Conservation (phyloP, 1,140 invertebrate genomes). For the Aphelenchoides fujianensis region DNA sequence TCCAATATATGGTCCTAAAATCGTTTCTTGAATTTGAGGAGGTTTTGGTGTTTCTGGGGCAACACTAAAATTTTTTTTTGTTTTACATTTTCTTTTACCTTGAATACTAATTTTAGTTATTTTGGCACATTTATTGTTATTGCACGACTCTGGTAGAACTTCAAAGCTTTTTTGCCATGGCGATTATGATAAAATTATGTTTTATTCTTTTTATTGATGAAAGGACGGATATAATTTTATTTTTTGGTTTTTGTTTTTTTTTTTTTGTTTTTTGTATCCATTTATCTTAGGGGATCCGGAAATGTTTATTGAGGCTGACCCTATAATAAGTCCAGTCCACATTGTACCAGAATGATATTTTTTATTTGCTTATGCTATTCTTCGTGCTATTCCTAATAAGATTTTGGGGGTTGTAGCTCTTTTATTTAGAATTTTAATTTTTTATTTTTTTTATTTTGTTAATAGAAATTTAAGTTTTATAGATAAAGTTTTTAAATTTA, state of each 20-base stretch:
- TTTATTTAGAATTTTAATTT: conserved; percentile 39
- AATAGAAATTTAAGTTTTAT: conserved; percentile 65
- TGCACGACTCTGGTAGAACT: conserved; percentile 47
- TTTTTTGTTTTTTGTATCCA: conserved; percentile 64
- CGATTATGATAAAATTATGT: conserved; percentile 56
- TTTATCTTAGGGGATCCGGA: conserved; percentile 70
- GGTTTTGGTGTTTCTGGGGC: conserved; percentile 42
- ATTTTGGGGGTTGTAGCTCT: conserved; percentile 70
- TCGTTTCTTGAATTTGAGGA: conserved; percentile 52
- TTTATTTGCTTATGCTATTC: conserved; percentile 74
- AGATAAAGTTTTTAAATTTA: conserved; percentile 68
- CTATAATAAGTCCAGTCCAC: conserved; percentile 71
- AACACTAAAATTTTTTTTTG: conserved; percentile 54
- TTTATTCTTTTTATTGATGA: conserved; percentile 64
- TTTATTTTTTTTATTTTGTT: conserved; percentile 48
- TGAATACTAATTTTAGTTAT: conserved; percentile 37
- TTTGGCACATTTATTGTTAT: conserved; percentile 45
- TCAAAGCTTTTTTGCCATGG: conserved; percentile 31
- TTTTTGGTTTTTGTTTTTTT: conserved; percentile 64
- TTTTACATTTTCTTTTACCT: conserved; percentile 54
- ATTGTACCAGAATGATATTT: conserved; percentile 77
- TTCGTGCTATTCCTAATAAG: conserved; percentile 74
- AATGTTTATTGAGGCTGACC: conserved; percentile 72
- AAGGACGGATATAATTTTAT: conserved; percentile 54
- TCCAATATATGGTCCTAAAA: conserved; percentile 34